Percentiles rank a stretch among this genome's conserved stretches.
phyloP scores from a whole-genome alignment of 2,888 invertebrate species.

The Caenorhabditis sulstoni region DNA sequence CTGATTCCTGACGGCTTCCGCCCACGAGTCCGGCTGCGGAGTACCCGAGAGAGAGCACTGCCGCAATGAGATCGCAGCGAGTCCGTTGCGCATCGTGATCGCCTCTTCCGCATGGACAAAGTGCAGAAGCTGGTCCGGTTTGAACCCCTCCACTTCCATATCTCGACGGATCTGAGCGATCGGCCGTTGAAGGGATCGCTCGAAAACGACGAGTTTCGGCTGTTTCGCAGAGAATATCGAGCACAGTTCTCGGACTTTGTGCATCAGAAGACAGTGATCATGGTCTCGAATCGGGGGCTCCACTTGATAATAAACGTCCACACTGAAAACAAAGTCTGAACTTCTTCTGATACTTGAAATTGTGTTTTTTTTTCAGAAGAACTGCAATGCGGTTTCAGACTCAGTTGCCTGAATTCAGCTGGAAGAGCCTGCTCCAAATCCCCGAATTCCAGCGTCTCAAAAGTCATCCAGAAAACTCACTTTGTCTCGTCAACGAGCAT shows the following conservation, averaged over 20 bases:
- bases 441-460: no score
- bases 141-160: slow-evolving; percentile 72
- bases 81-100: slow-evolving; percentile 64
- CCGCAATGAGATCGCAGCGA: slow-evolving; percentile 60
- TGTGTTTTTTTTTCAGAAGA: no score
- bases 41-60: slow-evolving; percentile 68
- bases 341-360: no score
- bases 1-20: slow-evolving; percentile 64
- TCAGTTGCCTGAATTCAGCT: no score
- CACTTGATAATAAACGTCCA: slow-evolving; percentile 76
- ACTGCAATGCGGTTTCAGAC: no score
- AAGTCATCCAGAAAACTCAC: slow-evolving; percentile 44
- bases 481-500: slow-evolving; percentile 71
- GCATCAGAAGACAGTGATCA: slow-evolving; percentile 70
- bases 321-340: slow-evolving; percentile 65
- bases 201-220: slow-evolving; percentile 74
- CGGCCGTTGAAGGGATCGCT: slow-evolving; percentile 69
- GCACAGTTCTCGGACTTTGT: slow-evolving; percentile 71
- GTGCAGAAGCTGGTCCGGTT: slow-evolving; percentile 67
- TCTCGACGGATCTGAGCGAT: slow-evolving; percentile 74
- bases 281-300: slow-evolving; percentile 75
- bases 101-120: slow-evolving; percentile 63
- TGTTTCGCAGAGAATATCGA: slow-evolving; percentile 62
- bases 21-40: slow-evolving; percentile 69
- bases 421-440: no score